Evolutionary conservation across 2,888 invertebrate species (phyloP).

Genomic region (Notodonta ziczac): DNA sequence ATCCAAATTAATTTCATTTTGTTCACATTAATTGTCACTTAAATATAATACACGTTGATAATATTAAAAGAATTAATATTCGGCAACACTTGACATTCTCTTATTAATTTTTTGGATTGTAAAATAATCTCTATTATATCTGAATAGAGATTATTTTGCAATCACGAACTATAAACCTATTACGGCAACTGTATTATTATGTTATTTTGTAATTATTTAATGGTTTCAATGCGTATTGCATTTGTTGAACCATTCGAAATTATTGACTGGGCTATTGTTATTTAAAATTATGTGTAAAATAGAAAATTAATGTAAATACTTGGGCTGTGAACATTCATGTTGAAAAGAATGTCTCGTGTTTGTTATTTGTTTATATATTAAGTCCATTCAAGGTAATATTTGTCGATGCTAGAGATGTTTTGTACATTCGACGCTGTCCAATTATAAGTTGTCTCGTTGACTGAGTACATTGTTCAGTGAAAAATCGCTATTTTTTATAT

Average conservation of each 20-base stretch:
- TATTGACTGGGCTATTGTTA: constrained; percentile 79
- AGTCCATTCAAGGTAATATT: constrained; percentile 53
- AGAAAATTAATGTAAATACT: constrained; percentile 64
- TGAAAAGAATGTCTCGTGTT: constrained; percentile 78
- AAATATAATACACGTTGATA: constrained; percentile 80
- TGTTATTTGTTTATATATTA: constrained; percentile 29
- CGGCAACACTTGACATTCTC: constrained; percentile 84
- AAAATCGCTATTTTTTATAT: constrained; percentile 77
- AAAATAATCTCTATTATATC: constrained; percentile 43
- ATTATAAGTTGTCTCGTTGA: constrained; percentile 50
- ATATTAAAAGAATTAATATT: constrained; percentile 82
- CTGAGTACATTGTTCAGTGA: constrained; percentile 55
- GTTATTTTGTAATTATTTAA: constrained; percentile 51
- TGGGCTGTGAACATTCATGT: constrained; percentile 74
- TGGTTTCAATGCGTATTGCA: constrained; percentile 44
- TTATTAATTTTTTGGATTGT: constrained; percentile 49
- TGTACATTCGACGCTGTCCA: constrained; percentile 45
- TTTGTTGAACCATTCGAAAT: constrained; percentile 61
- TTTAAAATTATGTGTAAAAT: constrained; percentile 58
- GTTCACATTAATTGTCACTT: constrained; percentile 65
- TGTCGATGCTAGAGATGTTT: constrained; percentile 47
- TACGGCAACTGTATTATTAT: constrained; percentile 69
- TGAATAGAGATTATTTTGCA: constrained; percentile 46
- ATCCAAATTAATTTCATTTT: constrained; percentile 25
- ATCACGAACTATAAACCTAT: constrained; percentile 74